Base-by-base conservation (phyloP, 1,140 invertebrate species). In the Eupeodes corollae region DNA sequence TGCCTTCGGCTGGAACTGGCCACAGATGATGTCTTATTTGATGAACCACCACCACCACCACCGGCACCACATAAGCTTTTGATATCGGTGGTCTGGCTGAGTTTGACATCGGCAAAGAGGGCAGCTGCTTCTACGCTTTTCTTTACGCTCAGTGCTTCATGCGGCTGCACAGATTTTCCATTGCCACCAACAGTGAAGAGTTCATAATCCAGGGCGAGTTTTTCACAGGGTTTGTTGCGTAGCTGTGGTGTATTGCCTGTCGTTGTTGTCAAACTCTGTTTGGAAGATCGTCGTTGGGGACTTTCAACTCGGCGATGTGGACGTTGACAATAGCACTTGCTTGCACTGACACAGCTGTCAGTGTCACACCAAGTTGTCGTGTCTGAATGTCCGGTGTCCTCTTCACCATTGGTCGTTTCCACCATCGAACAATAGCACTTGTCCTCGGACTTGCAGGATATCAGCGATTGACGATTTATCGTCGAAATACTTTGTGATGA, bases 51-150 rank as follows among this genome's bases (percentile, higher is more conserved):
- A 26, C n/a, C n/a, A 42, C 31, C 19, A 0, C 51, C 43, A n/a
- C 13, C 9, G 34, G 37, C 14, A 1, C 59, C 49, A 16, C 62
- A 65, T 6, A 66, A 52, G 15, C 62, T 65, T 46, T 65, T 66
- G 30, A 66, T 66, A 46, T 68, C 66, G 11, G 66, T 68, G 11
- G 66, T 68, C 52, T 68, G 66, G 42, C 65, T 68, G 3, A 68
- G 53, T 32, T 68, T 68, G 33, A 84, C 76, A 59, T 84, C 81
- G 0, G 82, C 84, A 61, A 91, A 91, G 5, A 90, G 69, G 0
- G 87, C 87, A 0, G 87, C 87, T 51, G 89, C 89, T 67, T 91
- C 88, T 0, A 87, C 85, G 11, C 83, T 84, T 63, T 91, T 90
- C 64, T 91, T 90, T 9, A 88, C 84, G 21, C 85, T 85, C 0